Evolutionary conservation across 2,888 invertebrate species (phyloP).

Genomic region (Leuctra nigra): DNA sequence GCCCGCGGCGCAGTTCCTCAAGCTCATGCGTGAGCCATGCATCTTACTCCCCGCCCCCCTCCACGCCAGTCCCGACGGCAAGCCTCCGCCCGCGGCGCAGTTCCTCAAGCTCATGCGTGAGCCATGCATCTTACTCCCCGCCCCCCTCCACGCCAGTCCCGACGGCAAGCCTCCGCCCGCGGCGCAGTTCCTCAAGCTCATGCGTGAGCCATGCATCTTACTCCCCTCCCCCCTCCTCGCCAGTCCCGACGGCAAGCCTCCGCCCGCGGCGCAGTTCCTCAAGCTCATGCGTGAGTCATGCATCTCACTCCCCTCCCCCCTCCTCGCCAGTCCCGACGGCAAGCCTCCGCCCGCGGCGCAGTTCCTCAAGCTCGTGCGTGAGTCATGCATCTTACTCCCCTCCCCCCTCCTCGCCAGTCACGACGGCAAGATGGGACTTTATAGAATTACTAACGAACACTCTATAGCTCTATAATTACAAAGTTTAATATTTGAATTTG

Average conservation of each 20-base stretch:
- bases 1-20: slow-evolving; percentile 45
- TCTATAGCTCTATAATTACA: too few relatives aligned
- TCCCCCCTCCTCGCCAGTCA: too few relatives aligned
- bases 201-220: too few relatives aligned
- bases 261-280: slow-evolving; percentile 46
- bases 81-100: slow-evolving; percentile 48
- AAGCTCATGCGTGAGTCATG: slow-evolving; percentile 50
- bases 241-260: slow-evolving; percentile 54
- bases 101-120: slow-evolving; percentile 53
- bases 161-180: slow-evolving; percentile 56
- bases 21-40: slow-evolving; percentile 55
- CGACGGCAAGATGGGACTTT: too few relatives aligned
- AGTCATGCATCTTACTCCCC: too few relatives aligned
- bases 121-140: too few relatives aligned
- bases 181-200: slow-evolving; percentile 44
- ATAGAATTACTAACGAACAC: too few relatives aligned
- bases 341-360: slow-evolving; percentile 49
- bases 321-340: slow-evolving; percentile 54
- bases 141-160: too few relatives aligned
- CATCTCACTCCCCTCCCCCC: too few relatives aligned
- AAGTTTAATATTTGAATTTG: too few relatives aligned
- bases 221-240: too few relatives aligned
- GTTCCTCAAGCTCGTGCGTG: slow-evolving; percentile 52
- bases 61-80: slow-evolving; percentile 54
- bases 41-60: too few relatives aligned